Evolutionary conservation across 2,797 vertebrate species (phyloP), one percentile per base, ranked within the genome.

Genomic region (Enteromius thamalakanensis): DNA sequence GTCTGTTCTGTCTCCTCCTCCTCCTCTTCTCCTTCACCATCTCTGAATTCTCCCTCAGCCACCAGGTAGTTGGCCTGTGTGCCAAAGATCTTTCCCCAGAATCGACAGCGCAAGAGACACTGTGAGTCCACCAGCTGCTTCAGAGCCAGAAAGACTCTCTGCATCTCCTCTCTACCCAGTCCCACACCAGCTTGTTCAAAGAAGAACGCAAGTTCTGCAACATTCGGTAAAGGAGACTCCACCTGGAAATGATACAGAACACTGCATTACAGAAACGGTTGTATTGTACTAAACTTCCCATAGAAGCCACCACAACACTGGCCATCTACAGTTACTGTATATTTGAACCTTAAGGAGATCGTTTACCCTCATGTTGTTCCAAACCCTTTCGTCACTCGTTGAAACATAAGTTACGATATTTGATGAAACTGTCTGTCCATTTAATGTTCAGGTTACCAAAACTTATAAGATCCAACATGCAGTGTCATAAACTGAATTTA

Each of bases 41-140:
- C 94, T n/a, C 91, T 89, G 88, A 92, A 92, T 53, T 95, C 94
- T 55, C 92, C 95, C 89, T 97, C 96, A 34, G 97, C 97, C 72
- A 99, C 85, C 65, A 99, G 91, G 26, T 99, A 99, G 92, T 93
- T 97, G 88, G 89, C 93, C 81, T 95, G 91, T 17, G 90, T 91
- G 19, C 97, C 98, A 72, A 99, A 84, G 79, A 99, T 95, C 90
- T 98, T 98, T 1, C 98, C 98, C 98, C 98, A 99, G 85, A 99
- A 94, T 64, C 96, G 94, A 85, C 97, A 99, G 60, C 55, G 93
- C 74, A 93, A 93, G 82, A 98, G 90, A 14, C 91, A 92, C 49
- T 96, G 94, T 0, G 88, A 89, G 58, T 92, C 94, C 37, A 94
- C 90, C 7, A 99, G 94, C 37, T 96, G 95, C 83, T 96, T 97